Conservation (phyloP, 2,888 invertebrate species). For the Cerastoderma edule region DNA sequence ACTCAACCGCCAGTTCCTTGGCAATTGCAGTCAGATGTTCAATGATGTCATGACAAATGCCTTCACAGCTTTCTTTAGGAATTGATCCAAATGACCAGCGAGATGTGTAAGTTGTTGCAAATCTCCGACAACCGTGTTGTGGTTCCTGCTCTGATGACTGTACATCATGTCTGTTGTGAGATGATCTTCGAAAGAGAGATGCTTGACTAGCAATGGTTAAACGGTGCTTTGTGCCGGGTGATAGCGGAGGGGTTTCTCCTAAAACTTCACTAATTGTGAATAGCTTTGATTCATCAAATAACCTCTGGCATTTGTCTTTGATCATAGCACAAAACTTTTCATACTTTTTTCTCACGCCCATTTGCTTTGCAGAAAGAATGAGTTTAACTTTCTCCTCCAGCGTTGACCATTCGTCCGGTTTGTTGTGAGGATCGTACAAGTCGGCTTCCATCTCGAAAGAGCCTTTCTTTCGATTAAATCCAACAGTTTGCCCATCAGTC, state of each 20-base stretch:
- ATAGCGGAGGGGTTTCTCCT: conserved; percentile 25
- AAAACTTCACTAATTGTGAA: conserved; percentile 29
- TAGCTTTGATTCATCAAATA: conserved; percentile 52
- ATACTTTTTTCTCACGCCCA: conserved; percentile 36
- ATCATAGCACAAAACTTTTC: conserved; percentile 53
- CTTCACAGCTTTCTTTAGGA: conserved; percentile 44
- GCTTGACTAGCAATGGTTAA: not conserved
- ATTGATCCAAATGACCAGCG: conserved; percentile 55
- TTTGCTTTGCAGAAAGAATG: conserved; percentile 42
- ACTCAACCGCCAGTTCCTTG: conserved; percentile 39
- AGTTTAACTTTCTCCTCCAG: conserved; percentile 70
- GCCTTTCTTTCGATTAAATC: conserved; percentile 58
- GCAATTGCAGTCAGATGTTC: conserved; percentile 60
- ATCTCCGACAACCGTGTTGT: not conserved
- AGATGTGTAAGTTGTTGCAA: conserved; percentile 13
- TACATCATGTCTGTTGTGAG: too few species aligned
- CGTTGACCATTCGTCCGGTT: conserved; percentile 74
- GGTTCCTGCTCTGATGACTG: too few species aligned
- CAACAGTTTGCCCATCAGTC: conserved; percentile 53
- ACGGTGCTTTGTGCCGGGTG: conserved; percentile 33
- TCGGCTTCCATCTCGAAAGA: conserved; percentile 59
- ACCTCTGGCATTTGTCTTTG: conserved; percentile 40
- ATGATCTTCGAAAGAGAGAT: conserved; percentile 14
- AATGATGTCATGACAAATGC: conserved; percentile 58
- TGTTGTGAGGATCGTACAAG: conserved; percentile 54